These are phyloP conservation scores for Tyrophagus putrescentiae DNA, from an alignment of 1,140 invertebrate species.

Conservation along the genomic window DNA sequence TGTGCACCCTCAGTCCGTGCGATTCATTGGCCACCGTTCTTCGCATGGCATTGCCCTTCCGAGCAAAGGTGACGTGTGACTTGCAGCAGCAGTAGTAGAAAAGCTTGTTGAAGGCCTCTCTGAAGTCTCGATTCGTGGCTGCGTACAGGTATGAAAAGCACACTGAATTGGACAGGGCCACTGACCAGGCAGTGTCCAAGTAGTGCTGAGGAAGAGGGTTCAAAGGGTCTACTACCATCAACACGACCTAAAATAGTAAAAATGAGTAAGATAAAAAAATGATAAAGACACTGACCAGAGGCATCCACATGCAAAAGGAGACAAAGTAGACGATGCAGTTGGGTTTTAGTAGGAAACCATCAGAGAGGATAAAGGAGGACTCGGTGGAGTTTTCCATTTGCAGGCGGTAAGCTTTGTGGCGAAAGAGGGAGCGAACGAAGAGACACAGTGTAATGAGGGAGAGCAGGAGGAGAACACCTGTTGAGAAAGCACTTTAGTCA, in stretches of 20 bases:
- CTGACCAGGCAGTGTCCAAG: constrained; percentile 49
- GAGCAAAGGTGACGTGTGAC: constrained; percentile 48
- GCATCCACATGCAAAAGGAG: constrained; percentile 51
- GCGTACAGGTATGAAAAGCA: constrained; percentile 52
- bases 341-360: constrained; percentile 45
- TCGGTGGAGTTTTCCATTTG: constrained; percentile 18
- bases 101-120: constrained; percentile 56
- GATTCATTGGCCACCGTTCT: constrained; percentile 8
- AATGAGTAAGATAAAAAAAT: constrained; percentile 4
- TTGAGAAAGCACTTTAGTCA: constrained; percentile 20
- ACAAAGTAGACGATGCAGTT: constrained; percentile 49
- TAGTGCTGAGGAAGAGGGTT: constrained; percentile 35
- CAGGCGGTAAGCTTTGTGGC: constrained; percentile 32
- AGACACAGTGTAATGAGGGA: constrained; percentile 31
- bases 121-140: constrained; percentile 47
- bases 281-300: constrained; percentile 41
- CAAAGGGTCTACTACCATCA: constrained; percentile 26
- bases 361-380: constrained; percentile 28
- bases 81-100: constrained; percentile 72
- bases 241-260: background rate
- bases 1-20: constrained; percentile 47
- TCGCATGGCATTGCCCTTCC: constrained; percentile 18
- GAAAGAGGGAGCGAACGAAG: constrained; percentile 45
- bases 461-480: constrained; percentile 33
- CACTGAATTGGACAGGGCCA: constrained; percentile 51